Evolutionary conservation across 2,888 invertebrate species (phyloP), one percentile per base, ranked within the genome.

Genomic region (Caenorhabditis virilis): DNA sequence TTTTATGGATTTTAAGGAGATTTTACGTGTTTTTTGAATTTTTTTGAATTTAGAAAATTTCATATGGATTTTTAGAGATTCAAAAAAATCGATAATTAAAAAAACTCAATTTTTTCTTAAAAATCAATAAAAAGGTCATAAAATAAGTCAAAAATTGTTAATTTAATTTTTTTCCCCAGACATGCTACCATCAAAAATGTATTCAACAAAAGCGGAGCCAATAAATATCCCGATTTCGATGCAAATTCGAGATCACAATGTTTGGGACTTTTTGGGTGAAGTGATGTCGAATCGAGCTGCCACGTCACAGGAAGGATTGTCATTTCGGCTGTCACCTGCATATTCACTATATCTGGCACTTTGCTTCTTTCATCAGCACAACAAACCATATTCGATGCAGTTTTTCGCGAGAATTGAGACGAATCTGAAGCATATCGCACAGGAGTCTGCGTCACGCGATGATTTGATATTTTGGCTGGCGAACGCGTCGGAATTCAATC

Each of bases 261-360:
- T 74, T 5, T 74, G 73, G 72, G 73, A 76, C 48, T 70, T 70
- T 11, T 62, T 76, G 9, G 59, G 63, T 9, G 74, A 76, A 63
- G 76, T 74, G 23, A 45, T 59, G 53, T 63, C 63, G 18, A 53
- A 49, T 35, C 57, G 63, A 46, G 91, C 92, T 75, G 53, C 60
- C 22, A 42, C 57, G 6, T 50, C 57, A n/a, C 53, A 55, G 6
- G 62, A 62, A 26, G 23, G 42, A 23, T 51, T 50, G 13, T 91
- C 92, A 76, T 97, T 97, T 87, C 93, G 94, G 84, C 88, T 98
- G 66, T 92, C 97, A 1, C 97, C 97, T 0, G 95, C 95, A 25
- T 98, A 97, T 86, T 91, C 94, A 2, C 88, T 98, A 23, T 98
- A 98, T 85, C 88, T 98, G 83, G 92, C 93, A 75, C 91, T 93